Evolutionary conservation across 2,888 invertebrate species (phyloP).

Genomic region (Drosophila glabriapex): DNA sequence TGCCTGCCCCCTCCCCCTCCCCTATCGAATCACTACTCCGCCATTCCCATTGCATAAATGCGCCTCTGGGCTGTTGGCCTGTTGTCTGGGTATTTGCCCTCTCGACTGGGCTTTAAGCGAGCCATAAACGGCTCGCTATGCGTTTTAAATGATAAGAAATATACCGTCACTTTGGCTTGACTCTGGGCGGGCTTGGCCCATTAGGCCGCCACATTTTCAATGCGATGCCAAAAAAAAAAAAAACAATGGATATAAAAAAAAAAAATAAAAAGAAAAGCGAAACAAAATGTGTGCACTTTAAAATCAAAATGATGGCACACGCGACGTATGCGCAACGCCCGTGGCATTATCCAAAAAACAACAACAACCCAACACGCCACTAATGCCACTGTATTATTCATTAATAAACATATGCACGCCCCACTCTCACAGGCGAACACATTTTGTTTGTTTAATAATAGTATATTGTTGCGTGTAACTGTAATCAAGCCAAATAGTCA

Average conservation of each 20-base stretch:
- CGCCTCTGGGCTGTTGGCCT: not conserved
- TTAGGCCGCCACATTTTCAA: constrained; percentile 19
- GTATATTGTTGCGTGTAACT: constrained; percentile 49
- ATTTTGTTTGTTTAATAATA: constrained; percentile 67
- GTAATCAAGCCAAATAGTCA: constrained; percentile 41
- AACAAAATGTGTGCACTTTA: constrained; percentile 33
- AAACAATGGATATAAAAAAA: not conserved
- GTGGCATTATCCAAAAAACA: constrained; percentile 31
- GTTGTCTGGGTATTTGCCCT: constrained; percentile 38
- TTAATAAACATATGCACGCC: constrained; percentile 63
- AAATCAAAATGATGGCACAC: constrained; percentile 44
- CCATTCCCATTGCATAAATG: not conserved
- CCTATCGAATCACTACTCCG: too few relatives aligned
- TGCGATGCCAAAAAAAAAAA: not conserved
- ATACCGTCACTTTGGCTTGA: constrained; percentile 14
- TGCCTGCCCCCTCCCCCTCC: not conserved
- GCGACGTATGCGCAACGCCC: constrained; percentile 68
- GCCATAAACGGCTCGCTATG: constrained; percentile 71
- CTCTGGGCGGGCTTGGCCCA: constrained; percentile 39
- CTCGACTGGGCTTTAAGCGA: constrained; percentile 55
- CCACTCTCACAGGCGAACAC: constrained; percentile 19
- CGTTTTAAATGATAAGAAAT: constrained; percentile 78
- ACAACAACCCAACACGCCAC: constrained; percentile 60
- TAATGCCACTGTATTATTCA: constrained; percentile 46
- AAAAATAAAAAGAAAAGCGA: constrained; percentile 4